phyloP scores from a whole-genome alignment of 2,888 invertebrate species.

The Autographa gamma region DNA sequence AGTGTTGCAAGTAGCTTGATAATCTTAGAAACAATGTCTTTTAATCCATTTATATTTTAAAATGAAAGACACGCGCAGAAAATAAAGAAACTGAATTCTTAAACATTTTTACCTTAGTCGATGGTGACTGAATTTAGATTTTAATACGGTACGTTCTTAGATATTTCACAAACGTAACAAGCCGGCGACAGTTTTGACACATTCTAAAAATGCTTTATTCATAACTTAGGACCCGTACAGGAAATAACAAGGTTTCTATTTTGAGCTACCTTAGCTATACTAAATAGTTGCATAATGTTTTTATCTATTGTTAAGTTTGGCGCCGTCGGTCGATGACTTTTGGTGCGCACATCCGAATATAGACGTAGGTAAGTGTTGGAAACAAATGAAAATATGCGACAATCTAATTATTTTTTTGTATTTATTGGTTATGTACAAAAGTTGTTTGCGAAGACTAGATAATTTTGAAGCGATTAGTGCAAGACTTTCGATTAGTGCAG shows the following conservation, averaged over 20 bases:
- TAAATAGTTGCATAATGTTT: not conserved
- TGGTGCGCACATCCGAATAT: not conserved
- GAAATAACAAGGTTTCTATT: not conserved
- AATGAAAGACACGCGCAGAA: too few species aligned
- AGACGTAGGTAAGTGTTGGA: not conserved
- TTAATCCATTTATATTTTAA: too few species aligned
- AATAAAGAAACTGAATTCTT: too few species aligned
- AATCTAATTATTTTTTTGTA: not conserved
- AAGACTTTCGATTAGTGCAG: too few species aligned
- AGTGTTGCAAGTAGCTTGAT: too few species aligned
- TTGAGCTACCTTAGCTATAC: not conserved
- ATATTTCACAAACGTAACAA: not conserved
- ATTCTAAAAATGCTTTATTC: not conserved
- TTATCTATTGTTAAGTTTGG: slow-evolving; percentile 2
- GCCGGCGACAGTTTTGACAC: not conserved
- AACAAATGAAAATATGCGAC: not conserved
- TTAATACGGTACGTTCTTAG: too few species aligned
- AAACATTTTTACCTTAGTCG: too few species aligned
- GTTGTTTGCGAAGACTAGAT: too few species aligned
- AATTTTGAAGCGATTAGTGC: too few species aligned
- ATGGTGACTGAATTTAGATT: too few species aligned
- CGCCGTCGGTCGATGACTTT: slow-evolving; percentile 1
- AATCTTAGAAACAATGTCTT: too few species aligned
- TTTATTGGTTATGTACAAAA: too few species aligned
- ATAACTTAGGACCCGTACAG: not conserved